A percentile compares a stretch with the other conserved stretches of the same genome.
Evolutionary conservation across 2,113 vertebrate species (phyloP).

Genomic region (Sturnira hondurensis): DNA sequence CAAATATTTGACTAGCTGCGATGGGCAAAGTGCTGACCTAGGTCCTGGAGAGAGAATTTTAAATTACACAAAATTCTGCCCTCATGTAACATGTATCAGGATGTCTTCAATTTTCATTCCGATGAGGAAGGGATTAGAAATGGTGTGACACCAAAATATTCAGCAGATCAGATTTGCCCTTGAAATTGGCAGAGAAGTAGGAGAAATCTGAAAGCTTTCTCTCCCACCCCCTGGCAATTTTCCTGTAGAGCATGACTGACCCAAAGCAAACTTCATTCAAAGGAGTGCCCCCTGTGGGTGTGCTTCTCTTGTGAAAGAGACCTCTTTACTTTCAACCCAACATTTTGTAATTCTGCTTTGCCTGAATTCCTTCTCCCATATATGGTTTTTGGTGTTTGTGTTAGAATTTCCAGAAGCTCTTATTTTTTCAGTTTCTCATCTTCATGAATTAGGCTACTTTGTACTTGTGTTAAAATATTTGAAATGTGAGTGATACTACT

Average conservation of each 20-base stretch:
- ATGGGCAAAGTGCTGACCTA: background rate
- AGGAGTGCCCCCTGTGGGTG: background rate
- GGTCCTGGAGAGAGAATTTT: background rate
- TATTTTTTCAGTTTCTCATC: background rate
- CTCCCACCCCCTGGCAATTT: background rate
- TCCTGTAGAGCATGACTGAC: background rate
- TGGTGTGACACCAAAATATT: background rate
- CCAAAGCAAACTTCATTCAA: background rate
- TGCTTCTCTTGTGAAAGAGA: background rate
- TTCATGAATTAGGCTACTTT: background rate
- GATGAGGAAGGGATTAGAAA: background rate
- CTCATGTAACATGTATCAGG: background rate
- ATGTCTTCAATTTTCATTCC: background rate
- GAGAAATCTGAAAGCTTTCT: background rate
- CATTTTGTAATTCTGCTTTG: background rate
- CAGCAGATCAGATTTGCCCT: background rate
- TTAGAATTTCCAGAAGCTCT: background rate
- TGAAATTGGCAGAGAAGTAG: background rate
- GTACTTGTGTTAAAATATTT: background rate
- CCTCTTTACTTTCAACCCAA: background rate
- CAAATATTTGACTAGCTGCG: background rate
- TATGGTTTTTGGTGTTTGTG: background rate
- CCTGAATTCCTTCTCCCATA: background rate
- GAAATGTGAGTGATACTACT: background rate
- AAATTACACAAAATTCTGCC: background rate